Evolutionary conservation across 2,797 vertebrate species (phyloP).

Genomic region (Artibeus lituratus): DNA sequence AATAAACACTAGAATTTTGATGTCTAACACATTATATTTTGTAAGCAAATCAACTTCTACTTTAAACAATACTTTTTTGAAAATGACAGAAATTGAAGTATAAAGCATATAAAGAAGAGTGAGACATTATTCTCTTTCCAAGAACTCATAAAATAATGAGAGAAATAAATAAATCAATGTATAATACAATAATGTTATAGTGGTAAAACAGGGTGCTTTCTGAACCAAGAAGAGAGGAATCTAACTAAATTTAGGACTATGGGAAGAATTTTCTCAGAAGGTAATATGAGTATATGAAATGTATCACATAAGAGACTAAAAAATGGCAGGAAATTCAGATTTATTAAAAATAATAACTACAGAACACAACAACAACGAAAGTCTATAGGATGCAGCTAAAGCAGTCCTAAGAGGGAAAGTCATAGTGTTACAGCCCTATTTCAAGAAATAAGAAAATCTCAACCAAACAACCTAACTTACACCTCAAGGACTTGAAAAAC

Average conservation of each 20-base stretch:
- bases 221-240: not conserved
- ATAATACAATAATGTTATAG: not conserved
- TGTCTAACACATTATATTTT: not conserved
- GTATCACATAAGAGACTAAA: not conserved
- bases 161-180: not conserved
- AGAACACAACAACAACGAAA: not conserved
- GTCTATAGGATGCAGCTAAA: not conserved
- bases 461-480: too few relatives aligned
- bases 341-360: not conserved
- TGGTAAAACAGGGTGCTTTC: not conserved
- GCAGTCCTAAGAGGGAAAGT: too few relatives aligned
- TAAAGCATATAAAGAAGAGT: not conserved
- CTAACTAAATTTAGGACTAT: not conserved
- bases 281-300: not conserved
- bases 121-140: not conserved
- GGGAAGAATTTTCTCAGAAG: not conserved
- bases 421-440: too few relatives aligned
- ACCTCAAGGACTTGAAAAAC: too few relatives aligned
- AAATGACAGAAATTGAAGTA: not conserved
- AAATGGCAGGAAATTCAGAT: not conserved
- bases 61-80: not conserved
- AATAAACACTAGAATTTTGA: not conserved
- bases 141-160: not conserved
- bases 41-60: not conserved
- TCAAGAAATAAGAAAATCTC: too few relatives aligned